Conservation (phyloP, 2,113 vertebrate genomes). For the Rhizomys pruinosus region DNA sequence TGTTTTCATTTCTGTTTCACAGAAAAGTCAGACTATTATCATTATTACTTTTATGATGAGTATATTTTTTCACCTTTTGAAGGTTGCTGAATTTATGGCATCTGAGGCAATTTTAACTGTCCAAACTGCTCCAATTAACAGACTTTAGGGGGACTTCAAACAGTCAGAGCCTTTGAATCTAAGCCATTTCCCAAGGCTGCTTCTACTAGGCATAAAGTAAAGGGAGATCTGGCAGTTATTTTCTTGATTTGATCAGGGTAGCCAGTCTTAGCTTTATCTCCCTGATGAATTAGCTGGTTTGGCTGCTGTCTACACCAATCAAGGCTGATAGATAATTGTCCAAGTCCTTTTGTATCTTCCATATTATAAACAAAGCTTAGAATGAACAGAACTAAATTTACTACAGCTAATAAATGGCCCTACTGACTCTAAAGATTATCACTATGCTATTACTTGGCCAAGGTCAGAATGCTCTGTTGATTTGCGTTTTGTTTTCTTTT, state of each 20-base stretch:
- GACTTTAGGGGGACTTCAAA: constrained; percentile 69
- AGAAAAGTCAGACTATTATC: not conserved
- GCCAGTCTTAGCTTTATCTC: constrained; percentile 54
- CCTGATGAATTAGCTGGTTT: constrained; percentile 66
- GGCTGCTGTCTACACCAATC: constrained; percentile 61
- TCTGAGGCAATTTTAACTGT: constrained; percentile 58
- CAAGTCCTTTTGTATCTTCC: constrained; percentile 24
- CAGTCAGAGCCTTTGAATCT: constrained; percentile 69
- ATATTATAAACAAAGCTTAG: constrained; percentile 20
- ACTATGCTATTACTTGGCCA: not conserved
- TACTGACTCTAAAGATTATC: constrained; percentile 12
- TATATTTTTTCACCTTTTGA: not conserved
- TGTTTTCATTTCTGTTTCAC: constrained; percentile 1
- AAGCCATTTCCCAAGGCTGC: constrained; percentile 73
- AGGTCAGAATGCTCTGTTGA: constrained; percentile 44
- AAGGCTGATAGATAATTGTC: constrained; percentile 66
- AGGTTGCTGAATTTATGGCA: constrained; percentile 29
- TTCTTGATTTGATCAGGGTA: constrained; percentile 71
- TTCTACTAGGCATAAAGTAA: constrained; percentile 42
- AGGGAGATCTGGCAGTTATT: constrained; percentile 53
- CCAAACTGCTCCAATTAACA: constrained; percentile 67
- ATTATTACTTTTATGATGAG: not conserved
- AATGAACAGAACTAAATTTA: constrained; percentile 21
- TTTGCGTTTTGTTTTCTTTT: constrained; percentile 29
- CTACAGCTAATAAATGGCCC: not conserved